Base-by-base conservation (phyloP, 2,888 invertebrate genomes). In the Pseudeuparius sepicola region DNA sequence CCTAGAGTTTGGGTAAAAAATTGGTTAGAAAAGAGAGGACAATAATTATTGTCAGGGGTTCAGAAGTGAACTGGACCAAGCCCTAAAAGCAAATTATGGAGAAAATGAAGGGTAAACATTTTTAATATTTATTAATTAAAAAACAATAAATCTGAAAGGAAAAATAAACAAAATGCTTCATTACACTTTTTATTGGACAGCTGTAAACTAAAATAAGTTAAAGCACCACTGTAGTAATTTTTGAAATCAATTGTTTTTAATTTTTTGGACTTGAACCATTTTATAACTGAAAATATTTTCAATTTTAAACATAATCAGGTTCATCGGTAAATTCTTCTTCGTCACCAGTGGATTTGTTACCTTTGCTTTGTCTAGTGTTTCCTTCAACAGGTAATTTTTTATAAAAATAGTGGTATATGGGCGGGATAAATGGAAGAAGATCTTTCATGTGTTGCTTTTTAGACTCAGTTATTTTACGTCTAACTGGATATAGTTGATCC, bases 401-500 rank as follows among this genome's bases (percentile, higher is more conserved):
- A 17, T 25, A 38, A 24, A 15, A 34, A 14, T 12, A 9, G 17
- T 39, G 35, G 11, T 32, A 28, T 15, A 26, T 12, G 4, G 32
- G 35, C n/a, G 39, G 36, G 17, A 36, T 39, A 25, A 29, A 36
- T n/a, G 36, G 36, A 9, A 36, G 26, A n/a, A 35, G 16, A 15
- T 29, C n/a, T n/a, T n/a, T n/a, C n/a, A 27, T 34, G 14, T 37
- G 24, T 14, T 31, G 17, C 30, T 39, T 30, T 14, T 34, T 30
- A 18, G 12, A 15, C 13, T 10, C 20, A 9, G 23, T 31, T 3
- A 34, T 20, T 18, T 23, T 14, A 17, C 31, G 24, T 25, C 20
- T 17, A 7, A 11, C 6, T 27, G 27, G 32, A 27, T 39, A 35
- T 5, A 39, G 39, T 31, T 12, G 32, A 20, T 31, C 26, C 11